Evolutionary conservation across 2,113 vertebrate species (phyloP), one percentile per base, ranked within the genome.

Genomic region (Malurus cyaneus): DNA sequence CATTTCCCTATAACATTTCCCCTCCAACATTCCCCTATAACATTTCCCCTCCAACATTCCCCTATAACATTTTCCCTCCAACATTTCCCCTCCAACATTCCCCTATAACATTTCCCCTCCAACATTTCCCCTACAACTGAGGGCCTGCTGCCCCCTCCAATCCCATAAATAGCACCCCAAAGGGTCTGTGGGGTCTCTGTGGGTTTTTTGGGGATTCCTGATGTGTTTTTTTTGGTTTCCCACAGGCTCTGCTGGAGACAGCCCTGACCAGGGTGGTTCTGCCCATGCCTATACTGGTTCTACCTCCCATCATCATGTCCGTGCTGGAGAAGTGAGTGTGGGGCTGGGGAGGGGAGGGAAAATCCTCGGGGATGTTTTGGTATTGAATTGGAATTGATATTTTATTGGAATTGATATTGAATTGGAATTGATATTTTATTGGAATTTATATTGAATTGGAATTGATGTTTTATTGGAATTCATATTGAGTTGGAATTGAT

Each of bases 221-320:
- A 39, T 39, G 19, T 34, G 7, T 79, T 47, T 86, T 53, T 53
- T 71, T 88, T 86, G 50, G 62, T 39, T 69, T 81, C n/a, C 83
- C 46, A 4, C 98, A 99, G 99, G 99, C 99, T 57, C 98, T 99
- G 93, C 60, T 98, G 60, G 99, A 99, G 97, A 99, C 99, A 0
- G 98, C 99, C 31, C 96, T 99, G 96, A 99, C 99, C 5, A 96
- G 99, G 81, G 98, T 99, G 86, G 98, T 99, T 79, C 97, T 99
- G n/a, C 99, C 99, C 8, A 98, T 99, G 98, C 99, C 99, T 23
- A 98, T 99, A 83, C 98, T 99, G 97, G 97, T 99, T 88, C 98
- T 99, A 66, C 99, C 99, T 81, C 99, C 99, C 6, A 94, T 99
- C 81, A 96, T 99, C 97, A 99, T 99, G 99, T 98, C 99, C 70